A percentile compares a stretch with the other conserved stretches of the same genome.
phyloP scores from a whole-genome alignment of 2,888 invertebrate species.

The Himalopsyche japonica region DNA sequence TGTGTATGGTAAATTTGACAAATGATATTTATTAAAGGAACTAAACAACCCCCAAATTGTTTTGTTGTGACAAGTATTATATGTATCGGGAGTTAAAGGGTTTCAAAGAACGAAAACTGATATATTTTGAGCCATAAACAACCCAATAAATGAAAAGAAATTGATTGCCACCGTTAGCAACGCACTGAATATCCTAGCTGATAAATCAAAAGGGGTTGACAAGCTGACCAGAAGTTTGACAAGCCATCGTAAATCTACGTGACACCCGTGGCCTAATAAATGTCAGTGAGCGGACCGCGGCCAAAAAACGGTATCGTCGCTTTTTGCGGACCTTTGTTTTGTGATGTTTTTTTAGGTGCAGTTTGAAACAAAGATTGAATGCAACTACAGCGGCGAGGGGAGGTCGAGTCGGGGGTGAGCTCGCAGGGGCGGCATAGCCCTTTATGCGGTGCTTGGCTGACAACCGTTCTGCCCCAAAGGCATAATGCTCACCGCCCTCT shows the following conservation, averaged over 20 bases:
- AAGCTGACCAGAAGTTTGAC: neutral
- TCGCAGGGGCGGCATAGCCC: neutral
- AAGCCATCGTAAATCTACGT: neutral
- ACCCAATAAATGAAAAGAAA: neutral
- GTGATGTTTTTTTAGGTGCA: neutral
- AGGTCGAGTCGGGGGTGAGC: neutral
- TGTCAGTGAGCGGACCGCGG: neutral
- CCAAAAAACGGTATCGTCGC: neutral
- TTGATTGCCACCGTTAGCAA: neutral
- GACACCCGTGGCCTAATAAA: neutral
- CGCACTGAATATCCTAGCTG: neutral
- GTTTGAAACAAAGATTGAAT: constrained; percentile 1
- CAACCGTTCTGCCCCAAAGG: neutral
- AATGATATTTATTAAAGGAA: too few species aligned
- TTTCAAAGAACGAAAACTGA: neutral
- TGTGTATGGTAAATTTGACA: too few species aligned
- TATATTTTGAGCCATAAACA: neutral
- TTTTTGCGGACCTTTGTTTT: neutral
- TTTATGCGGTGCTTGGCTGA: constrained; percentile 6
- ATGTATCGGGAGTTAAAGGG: neutral
- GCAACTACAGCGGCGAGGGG: neutral
- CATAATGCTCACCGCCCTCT: constrained; percentile 7
- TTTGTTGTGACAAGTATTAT: too few species aligned
- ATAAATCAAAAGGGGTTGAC: neutral
- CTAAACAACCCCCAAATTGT: too few species aligned